Evolutionary conservation across 2,888 invertebrate genomes (phyloP).

Genomic region (Serripes groenlandicus): DNA sequence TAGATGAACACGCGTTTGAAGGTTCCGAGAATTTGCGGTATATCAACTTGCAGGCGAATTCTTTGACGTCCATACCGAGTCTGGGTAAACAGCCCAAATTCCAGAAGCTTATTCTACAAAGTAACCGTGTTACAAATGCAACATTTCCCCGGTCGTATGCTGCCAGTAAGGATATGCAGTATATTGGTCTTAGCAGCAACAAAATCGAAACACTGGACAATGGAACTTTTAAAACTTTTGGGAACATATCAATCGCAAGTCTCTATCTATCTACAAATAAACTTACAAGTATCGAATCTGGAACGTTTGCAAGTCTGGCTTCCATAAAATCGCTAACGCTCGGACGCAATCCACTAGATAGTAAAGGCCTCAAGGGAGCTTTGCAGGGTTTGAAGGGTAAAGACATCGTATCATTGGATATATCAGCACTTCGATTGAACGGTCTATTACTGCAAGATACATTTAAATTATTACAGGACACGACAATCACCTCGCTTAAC

Average conservation of each 20-base stretch:
- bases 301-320: slow-evolving; percentile 64
- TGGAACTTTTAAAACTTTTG: slow-evolving; percentile 66
- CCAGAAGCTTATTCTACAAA: slow-evolving; percentile 66
- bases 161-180: slow-evolving; percentile 39
- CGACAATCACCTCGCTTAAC: slow-evolving; percentile 68
- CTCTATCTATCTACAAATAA: slow-evolving; percentile 73
- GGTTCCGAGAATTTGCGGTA: slow-evolving; percentile 51
- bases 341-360: slow-evolving; percentile 72
- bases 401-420: slow-evolving; percentile 71
- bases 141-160: slow-evolving; percentile 70
- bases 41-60: slow-evolving; percentile 69
- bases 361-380: slow-evolving; percentile 63
- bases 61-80: slow-evolving; percentile 61
- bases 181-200: slow-evolving; percentile 74
- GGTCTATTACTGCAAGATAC: slow-evolving; percentile 69
- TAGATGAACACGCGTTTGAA: slow-evolving; percentile 65
- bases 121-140: slow-evolving; percentile 70
- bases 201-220: slow-evolving; percentile 64
- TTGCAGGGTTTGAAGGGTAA: slow-evolving; percentile 66
- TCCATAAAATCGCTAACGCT: slow-evolving; percentile 73
- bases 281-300: slow-evolving; percentile 61
- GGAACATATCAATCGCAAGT: slow-evolving; percentile 56
- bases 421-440: slow-evolving; percentile 69
- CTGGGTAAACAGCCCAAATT: slow-evolving; percentile 65
- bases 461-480: slow-evolving; percentile 69